Evolutionary conservation across 2,888 invertebrate species (phyloP), one percentile per base, ranked within the genome.

Genomic region (Saturnia japonica): DNA sequence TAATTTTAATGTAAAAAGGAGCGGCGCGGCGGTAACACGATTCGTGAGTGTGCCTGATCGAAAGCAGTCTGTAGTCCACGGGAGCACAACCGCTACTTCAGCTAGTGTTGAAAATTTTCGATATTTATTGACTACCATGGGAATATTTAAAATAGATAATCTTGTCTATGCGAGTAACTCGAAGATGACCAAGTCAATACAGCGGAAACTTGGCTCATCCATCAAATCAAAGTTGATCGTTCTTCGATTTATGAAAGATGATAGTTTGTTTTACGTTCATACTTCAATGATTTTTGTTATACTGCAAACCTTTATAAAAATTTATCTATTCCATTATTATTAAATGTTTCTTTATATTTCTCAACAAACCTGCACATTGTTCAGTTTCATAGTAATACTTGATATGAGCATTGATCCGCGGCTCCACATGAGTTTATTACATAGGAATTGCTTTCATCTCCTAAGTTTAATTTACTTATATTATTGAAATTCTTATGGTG

Each of bases 211-310:
- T 70, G 71, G 80, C 83, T 80, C 86, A 89, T 89, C 89, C 84
- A 88, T 89, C 89, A 89, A 85, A 85, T 85, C 85, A 84, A 84
- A 86, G 83, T 86, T 86, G 86, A 88, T 88, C 87, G 85, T 83
- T 82, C 85, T 85, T 86, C 87, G 87, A 85, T 88, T 88, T 87
- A 87, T 85, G 88, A 87, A 89, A 88, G 83, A 85, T 79, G 86
- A 88, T 88, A 89, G 88, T 88, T 89, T 85, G 82, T 83, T 85
- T 85, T 87, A 76, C 80, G 76, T 66, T 79, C 77, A 78, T 80
- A 77, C 80, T 74, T 79, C 83, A 82, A 85, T 85, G 82, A 85
- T 84, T 78, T 80, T 79, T 82, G 85, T 83, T 83, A 83, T 83
- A 87, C 83, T 87, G 84, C 84, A 86, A 85, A 87, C 86, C 78